Base-by-base conservation (phyloP, 1,140 invertebrate species). In the Caenorhabditis latens region DNA sequence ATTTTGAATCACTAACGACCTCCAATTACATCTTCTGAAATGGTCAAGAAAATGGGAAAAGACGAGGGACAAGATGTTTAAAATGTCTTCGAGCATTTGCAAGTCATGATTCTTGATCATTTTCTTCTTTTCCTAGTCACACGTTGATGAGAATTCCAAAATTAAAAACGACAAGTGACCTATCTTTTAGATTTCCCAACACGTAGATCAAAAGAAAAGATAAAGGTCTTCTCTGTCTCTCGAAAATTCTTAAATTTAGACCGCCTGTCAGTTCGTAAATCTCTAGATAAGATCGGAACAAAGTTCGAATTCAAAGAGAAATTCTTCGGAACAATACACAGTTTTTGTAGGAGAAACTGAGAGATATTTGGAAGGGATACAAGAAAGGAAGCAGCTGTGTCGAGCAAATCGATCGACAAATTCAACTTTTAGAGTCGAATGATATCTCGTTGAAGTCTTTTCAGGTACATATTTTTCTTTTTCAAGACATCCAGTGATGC, bases 301-400 rank as follows among this genome's bases (percentile, higher is more conserved):
- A 75, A 75, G 67, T 75, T 75, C 67, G 43, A 75, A 48, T 46
- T 48, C 1, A 13, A 43, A 16, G 19, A n/a, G n/a, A 48, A 40
- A 40, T 65, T 75, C 9, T 67, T 40, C 40, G 32, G 63, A 40
- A 67, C 40, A 67, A 67, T 9, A 67, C 16, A 32, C 32, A 32
- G 32, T 32, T 32, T 32, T 84, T 85, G 19, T 71, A 86, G 85
- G 79, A 75, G 21, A 58, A 83, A 82, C 53, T 86, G 40, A 40
- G 58, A 21, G 57, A 53, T 21, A 82, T 86, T 58, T 86, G 85
- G 85, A 71, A 86, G 19, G 85, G 85, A 46, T 86, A 86, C 79
- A 63, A 82, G 50, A 71, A 79, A 32, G 85, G 85, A 48, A 83
- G 79, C 2, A 83, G 79, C 16, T 83, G 79, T 57, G 50, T 83